These are phyloP conservation scores for Nycticorax nycticorax DNA, from an alignment of 2,113 vertebrate genomes.

Conservation along the genomic window DNA sequence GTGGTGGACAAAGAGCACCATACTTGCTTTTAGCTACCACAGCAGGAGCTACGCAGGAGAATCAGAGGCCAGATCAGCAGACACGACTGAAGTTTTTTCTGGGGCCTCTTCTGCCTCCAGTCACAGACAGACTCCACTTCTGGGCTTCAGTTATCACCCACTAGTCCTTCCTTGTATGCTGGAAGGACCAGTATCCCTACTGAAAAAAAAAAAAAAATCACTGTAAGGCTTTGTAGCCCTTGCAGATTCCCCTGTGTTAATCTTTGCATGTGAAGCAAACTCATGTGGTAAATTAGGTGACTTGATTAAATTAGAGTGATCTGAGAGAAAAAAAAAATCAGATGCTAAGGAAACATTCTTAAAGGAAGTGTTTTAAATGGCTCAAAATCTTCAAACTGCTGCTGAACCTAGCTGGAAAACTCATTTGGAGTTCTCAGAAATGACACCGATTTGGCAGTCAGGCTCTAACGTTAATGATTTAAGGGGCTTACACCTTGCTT, in stretches of 20 bases:
- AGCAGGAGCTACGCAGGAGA: not conserved
- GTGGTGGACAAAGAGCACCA: not conserved
- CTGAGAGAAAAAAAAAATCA: not conserved
- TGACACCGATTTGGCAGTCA: not conserved
- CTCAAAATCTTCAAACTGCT: not conserved
- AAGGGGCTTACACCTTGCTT: not conserved
- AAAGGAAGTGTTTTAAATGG: not conserved
- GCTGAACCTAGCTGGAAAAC: not conserved
- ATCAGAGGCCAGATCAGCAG: not conserved
- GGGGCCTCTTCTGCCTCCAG: not conserved
- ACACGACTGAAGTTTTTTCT: not conserved
- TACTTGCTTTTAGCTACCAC: not conserved
- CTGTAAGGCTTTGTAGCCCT: not conserved
- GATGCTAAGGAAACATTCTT: not conserved
- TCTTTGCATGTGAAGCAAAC: not conserved
- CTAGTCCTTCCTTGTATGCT: not conserved
- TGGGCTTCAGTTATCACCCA: not conserved
- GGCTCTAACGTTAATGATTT: not conserved
- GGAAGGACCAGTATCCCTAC: not conserved
- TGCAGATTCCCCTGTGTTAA: not conserved
- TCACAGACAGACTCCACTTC: not conserved
- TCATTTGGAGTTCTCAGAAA: not conserved
- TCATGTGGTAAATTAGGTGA: not conserved
- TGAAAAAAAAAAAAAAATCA: not conserved
- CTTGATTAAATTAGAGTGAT: not conserved